Percentiles rank a stretch among this genome's conserved stretches.
These are phyloP conservation scores for Cephus pulcher DNA, from an alignment of 2,888 invertebrate genomes.

Conservation along the genomic window DNA sequence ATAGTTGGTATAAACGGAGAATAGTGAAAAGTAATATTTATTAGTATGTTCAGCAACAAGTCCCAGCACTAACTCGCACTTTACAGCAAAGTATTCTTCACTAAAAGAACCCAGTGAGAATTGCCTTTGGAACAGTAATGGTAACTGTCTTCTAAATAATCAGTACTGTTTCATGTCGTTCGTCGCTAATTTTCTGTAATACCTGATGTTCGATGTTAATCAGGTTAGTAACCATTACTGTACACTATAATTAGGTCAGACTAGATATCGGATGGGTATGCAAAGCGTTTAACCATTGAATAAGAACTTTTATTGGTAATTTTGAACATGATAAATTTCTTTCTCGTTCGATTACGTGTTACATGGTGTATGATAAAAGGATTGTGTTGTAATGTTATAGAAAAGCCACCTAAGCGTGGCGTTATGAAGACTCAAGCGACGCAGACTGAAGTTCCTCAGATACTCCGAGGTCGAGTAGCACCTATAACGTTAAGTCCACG, in stretches of 20 bases:
- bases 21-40: too few relatives aligned
- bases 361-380: conserved; percentile 3
- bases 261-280: neutral
- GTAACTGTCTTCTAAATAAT: too few relatives aligned
- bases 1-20: neutral
- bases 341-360: neutral
- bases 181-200: too few relatives aligned
- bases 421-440: conserved; percentile 95
- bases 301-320: neutral
- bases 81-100: too few relatives aligned
- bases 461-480: conserved; percentile 66
- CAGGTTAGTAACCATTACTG: too few relatives aligned
- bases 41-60: too few relatives aligned
- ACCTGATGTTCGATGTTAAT: too few relatives aligned
- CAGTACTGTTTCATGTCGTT: too few relatives aligned
- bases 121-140: too few relatives aligned
- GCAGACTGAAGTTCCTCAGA: conserved; percentile 84
- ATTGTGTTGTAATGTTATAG: conserved; percentile 66
- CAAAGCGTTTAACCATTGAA: neutral
- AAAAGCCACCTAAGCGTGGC: conserved; percentile 81
- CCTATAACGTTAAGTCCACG: conserved; percentile 80
- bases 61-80: too few relatives aligned
- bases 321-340: neutral
- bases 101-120: too few relatives aligned
- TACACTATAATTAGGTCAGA: neutral